Base-by-base conservation (phyloP, 2,797 vertebrate species). In the Anguilla obscura region DNA sequence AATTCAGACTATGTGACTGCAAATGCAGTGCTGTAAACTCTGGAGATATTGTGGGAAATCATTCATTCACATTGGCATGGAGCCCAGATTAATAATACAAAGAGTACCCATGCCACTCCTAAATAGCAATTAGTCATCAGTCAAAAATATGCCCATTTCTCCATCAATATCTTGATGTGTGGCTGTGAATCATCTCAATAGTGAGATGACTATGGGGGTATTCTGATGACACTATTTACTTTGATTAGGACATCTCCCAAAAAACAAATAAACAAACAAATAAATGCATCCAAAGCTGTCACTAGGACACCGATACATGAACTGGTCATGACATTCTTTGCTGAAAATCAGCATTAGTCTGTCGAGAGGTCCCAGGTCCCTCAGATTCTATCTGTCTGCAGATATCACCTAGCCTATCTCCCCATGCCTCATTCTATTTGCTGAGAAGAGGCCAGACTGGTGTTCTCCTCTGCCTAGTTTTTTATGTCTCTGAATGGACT, bases 401-500 rank as follows among this genome's bases (percentile, higher is more conserved):
- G 60, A 71, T 83, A 52, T 69, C 85, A 84, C 83, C 60, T 8
- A 50, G 9, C 56, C 63, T 56, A 86, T 87, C 50, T 58, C 74
- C 45, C 24, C 21, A 30, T 16, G 40, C 63, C 88, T 76, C 56
- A 18, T 79, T 84, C 58, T 50, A 63, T 89, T 89, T 48, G 63
- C 40, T 8, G 24, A 76, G 50, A 30, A n/a, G 8, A 60, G 24
- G 84, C 56, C 27, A 16, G 86, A 14, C 48, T 86, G 36, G 18
- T 54, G 33, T 30, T 52, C 12, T 76, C 27, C n/a, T 85, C 91
- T 91, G 88, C 76, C 24, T 87, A 87, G 91, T 60, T 90, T 40
- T 88, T 82, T 86, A 93, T 93, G 90, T 89, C 91, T 90, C 90
- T 74, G 89, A 94, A 92, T 92, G 93, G 91, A 91, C 83, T 91